These are phyloP conservation scores for Orestias chungarensis DNA, from an alignment of 2,797 vertebrate species.

Conservation along the genomic window DNA sequence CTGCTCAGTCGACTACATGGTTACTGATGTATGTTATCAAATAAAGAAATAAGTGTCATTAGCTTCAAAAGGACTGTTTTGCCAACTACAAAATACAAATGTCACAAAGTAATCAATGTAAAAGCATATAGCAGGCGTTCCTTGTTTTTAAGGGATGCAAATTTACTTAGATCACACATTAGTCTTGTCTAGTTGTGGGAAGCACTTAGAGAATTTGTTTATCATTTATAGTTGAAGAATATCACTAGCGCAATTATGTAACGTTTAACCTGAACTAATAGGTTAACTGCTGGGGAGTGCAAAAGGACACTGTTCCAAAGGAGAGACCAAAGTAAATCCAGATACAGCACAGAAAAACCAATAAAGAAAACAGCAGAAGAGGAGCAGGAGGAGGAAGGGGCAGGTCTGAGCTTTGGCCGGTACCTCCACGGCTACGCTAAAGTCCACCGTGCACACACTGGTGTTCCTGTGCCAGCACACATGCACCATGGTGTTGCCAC, in stretches of 20 bases:
- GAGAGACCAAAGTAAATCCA: conserved; percentile 53
- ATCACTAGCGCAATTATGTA: background rate
- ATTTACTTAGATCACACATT: no score
- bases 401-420: conserved; percentile 71
- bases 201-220: background rate
- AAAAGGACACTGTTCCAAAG: conserved; percentile 65
- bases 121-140: no score
- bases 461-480: conserved; percentile 99
- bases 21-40: no score
- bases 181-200: no score
- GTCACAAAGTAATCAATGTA: no score
- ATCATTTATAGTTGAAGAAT: background rate
- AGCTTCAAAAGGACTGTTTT: no score
- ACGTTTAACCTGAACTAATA: background rate
- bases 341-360: conserved; percentile 60
- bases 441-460: conserved; percentile 99
- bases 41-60: no score
- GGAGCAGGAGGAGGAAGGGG: conserved; percentile 53
- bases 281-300: conserved; percentile 10
- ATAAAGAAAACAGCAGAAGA: conserved; percentile 51
- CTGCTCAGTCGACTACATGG: no score
- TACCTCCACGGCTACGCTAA: conserved; percentile 98
- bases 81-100: no score
- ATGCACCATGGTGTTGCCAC: conserved; percentile 98
- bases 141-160: no score